Evolutionary conservation across 2,888 invertebrate species (phyloP).

Genomic region (Polylopha cassiicola): DNA sequence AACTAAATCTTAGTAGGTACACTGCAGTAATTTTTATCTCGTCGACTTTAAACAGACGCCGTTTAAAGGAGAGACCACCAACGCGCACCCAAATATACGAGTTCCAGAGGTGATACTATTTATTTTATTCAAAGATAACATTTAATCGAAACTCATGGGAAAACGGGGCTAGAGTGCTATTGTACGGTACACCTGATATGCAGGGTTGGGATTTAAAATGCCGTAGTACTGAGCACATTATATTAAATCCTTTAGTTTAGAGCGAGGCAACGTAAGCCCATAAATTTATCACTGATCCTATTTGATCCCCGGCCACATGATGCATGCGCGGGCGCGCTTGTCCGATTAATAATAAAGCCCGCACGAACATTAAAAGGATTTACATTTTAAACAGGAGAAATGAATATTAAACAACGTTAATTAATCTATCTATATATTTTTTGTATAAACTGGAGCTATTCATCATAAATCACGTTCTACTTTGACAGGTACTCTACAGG

Average conservation of each 20-base stretch:
- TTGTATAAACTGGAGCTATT: constrained; percentile 5
- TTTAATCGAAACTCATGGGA: constrained; percentile 25
- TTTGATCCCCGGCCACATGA: constrained; percentile 32
- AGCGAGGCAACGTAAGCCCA: constrained; percentile 23
- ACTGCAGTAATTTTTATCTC: constrained; percentile 3
- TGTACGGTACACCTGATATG: constrained; percentile 27
- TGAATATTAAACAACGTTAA: constrained; percentile 17
- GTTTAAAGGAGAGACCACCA: constrained; percentile 24
- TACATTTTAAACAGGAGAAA: constrained; percentile 9
- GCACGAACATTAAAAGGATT: constrained; percentile 23
- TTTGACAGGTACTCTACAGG: too few relatives aligned
- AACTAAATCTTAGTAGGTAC: too few relatives aligned
- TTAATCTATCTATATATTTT: constrained; percentile 15
- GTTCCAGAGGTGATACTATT: constrained; percentile 31
- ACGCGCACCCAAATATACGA: constrained; percentile 23
- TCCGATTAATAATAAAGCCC: constrained; percentile 29
- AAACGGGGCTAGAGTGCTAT: constrained; percentile 23
- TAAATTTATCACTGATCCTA: constrained; percentile 33
- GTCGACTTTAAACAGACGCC: constrained; percentile 9
- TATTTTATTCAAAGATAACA: constrained; percentile 28
- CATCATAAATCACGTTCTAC: too few relatives aligned
- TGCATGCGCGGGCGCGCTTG: constrained; percentile 26
- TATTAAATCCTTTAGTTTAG: constrained; percentile 14
- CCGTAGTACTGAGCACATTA: constrained; percentile 16
- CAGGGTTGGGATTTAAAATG: constrained; percentile 15